Conservation (phyloP, 2,797 vertebrate species). For the Kryptolebias ocellatus region DNA sequence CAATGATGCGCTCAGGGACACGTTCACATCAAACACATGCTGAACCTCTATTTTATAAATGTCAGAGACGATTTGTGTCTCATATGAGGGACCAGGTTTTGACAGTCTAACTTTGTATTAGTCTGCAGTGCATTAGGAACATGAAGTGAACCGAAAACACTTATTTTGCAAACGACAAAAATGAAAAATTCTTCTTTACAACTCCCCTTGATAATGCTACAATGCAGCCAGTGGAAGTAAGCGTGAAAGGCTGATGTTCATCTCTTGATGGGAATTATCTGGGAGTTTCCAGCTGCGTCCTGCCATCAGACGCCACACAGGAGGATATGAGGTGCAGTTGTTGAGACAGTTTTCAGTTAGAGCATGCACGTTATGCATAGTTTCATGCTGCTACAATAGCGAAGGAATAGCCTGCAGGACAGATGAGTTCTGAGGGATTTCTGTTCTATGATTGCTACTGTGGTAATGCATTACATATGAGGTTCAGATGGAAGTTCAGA, state of each 20-base stretch:
- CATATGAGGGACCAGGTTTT: constrained; percentile 26
- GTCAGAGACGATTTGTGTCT: constrained; percentile 47
- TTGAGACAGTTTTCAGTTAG: constrained; percentile 40
- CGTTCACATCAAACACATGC: constrained; percentile 60
- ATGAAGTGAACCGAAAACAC: constrained; percentile 31
- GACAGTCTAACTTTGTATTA: constrained; percentile 16
- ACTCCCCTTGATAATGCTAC: constrained; percentile 17
- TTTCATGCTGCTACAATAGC: constrained; percentile 34
- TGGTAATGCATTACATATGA: constrained; percentile 57
- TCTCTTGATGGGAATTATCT: constrained; percentile 37
- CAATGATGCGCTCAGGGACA: constrained; percentile 49
- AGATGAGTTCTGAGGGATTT: constrained; percentile 33
- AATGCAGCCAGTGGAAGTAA: constrained; percentile 11
- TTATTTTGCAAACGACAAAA: constrained; percentile 28
- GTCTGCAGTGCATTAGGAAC: constrained; percentile 18
- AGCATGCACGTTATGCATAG: constrained; percentile 25
- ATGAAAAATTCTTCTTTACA: constrained; percentile 33
- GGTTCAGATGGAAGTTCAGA: constrained; percentile 57
- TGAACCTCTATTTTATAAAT: constrained; percentile 62
- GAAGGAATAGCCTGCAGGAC: constrained; percentile 37
- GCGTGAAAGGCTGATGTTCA: constrained; percentile 22
- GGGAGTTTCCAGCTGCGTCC: constrained; percentile 53
- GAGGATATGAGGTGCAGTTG: constrained; percentile 31
- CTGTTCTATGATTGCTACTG: constrained; percentile 32
- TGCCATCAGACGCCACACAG: constrained; percentile 32